Evolutionary conservation across 2,113 vertebrate genomes (phyloP), one percentile per base, ranked within the genome.

Genomic region (Chionodraco myersi): DNA sequence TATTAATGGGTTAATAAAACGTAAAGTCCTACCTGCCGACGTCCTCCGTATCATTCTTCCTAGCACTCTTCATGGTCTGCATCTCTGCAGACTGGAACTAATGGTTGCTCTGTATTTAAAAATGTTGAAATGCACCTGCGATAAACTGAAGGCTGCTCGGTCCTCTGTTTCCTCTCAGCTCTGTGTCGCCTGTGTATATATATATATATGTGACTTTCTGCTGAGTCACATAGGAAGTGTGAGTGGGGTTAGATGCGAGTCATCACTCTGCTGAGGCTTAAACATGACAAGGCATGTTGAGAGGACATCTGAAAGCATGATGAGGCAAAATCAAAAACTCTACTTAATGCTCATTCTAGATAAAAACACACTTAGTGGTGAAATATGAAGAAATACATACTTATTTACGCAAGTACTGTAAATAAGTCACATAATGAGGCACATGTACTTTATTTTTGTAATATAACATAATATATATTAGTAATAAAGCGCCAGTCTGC

Each of bases 181-280:
- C 77, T 2, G 53, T 30, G 11, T n/a, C 10, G 41, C 21, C 21
- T 45, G 78, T 88, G 87, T 92, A 90, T 91, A 93, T 90, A 84
- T 53, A 15, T 26, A 84, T 53, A 15, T 26, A 7, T 10, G 0
- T 0, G 16, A 36, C 21, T 14, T 56, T 66, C 56, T 72, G 85
- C 70, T 75, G 70, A 89, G 62, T 75, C 64, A 73, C 54, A 76
- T 0, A 51, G 82, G 91, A 93, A 92, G 87, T 86, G 89, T 48
- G 77, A 87, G 18, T 82, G 75, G 30, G 3, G 30, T 30, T 1
- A 64, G 14, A 3, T 16, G n/a, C 4, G 21, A 2, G 11, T 34
- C 45, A 64, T 6, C 16, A 56, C 11, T 8, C 3, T 12, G 18
- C 69, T 82, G 53, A 16, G 12, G 62, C 71, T 83, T 51, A 80